Base-by-base conservation (phyloP, 2,888 invertebrate genomes). In the Bugula neritina region DNA sequence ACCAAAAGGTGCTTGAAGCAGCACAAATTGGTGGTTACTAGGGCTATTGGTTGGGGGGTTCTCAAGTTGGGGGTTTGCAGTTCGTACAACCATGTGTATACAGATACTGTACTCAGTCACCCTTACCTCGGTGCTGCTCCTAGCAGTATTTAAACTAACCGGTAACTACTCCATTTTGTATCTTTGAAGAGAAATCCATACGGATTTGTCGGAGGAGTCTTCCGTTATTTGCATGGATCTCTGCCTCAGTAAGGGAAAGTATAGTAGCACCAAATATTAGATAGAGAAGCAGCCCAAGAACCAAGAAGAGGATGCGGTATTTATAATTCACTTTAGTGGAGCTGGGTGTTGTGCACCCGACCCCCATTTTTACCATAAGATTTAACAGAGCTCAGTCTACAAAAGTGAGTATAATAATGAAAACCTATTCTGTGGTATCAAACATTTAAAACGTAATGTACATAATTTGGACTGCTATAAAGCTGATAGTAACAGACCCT, bases 171-270 rank as follows among this genome's bases (percentile, higher is more conserved):
- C 43, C 87, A n/a, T 34, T 54, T 0, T 89, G 88, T 84, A 90
- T 86, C 75, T 86, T 85, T 13, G 81, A 74, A 77, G 88, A 80
- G 79, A 91, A 91, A 54, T 85, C 85, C 69, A 85, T 84, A 75
- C 89, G 87, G 2, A 87, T 85, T 17, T 85, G 82, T 43, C 87
- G 84, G 21, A 80, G 63, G n/a, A n/a, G 1, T 77, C 69, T 58
- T 87, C 85, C 3, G 75, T 75, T 71, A 87, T 84, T 0, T 72
- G 73, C 58, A 80, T 91, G 90, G 73, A 86, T 77, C 0, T 90
- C 89, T 0, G 87, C 85, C 82, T 92, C 92, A 74, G 91, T 82
- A 21, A 87, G 85, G 54, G 88, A 87, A 81, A 91, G 91, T 71
- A 90, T 87, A 73, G 89, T 77, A 0, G 90, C 90, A 0, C 91